Evolutionary conservation across 2,113 vertebrate species (phyloP), one percentile per base, ranked within the genome.

Genomic region (Nannospalax galili): DNA sequence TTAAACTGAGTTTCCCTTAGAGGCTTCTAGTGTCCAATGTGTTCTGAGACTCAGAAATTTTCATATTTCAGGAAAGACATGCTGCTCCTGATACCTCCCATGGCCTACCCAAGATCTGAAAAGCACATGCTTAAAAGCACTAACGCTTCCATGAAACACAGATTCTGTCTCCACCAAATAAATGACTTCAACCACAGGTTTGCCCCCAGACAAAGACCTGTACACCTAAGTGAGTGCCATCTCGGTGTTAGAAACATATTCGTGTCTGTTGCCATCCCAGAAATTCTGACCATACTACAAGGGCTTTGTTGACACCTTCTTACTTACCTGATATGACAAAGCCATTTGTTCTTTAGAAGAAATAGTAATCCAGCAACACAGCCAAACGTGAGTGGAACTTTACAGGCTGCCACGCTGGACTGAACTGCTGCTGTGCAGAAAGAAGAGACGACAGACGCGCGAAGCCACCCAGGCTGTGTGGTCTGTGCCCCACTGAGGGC

Each of bases 361-460:
- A 9, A 30, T n/a, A 12, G 19, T 48, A 64, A 85, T 32, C 52
- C 1, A 28, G 64, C 3, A 16, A 67, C 35, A 17, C 22, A 1
- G 10, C 58, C 74, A 88, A 40, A 35, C 30, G 15, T 52, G 16
- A 85, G 45, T 15, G 24, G 3, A 84, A 40, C 22, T 7, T 35
- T 19, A 28, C 32, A 75, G 70, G 74, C 58, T 35, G 35, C 22
- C n/a, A 0, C 4, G 7, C 20, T 40, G 1, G 6, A 16, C 42
- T 42, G 60, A 20, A 35, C 6, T 7, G 20, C 4, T 6, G 0
- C 3, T 10, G 0, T 11, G 40, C 70, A 84, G 37, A 2, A 79
- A 4, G 11, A 78, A 73, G 87, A 74, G 45, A 69, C 19, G 10
- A 17, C 1, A 0, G 12, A 4, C 7, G 1, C 4, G 19, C 9